These are phyloP conservation scores for Synanthedon myopaeformis DNA, from an alignment of 2,888 invertebrate genomes.

Conservation along the genomic window DNA sequence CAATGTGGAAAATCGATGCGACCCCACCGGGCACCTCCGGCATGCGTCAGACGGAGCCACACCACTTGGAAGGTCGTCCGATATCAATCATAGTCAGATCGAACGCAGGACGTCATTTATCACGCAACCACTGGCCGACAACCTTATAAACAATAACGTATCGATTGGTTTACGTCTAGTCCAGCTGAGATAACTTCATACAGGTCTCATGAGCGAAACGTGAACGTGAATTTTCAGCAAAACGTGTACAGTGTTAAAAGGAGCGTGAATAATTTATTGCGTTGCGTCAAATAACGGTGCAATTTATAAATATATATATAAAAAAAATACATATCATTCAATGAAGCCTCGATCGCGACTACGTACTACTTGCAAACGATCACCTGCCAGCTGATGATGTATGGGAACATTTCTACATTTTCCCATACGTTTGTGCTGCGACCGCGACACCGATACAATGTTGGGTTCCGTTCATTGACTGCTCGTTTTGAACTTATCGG, in stretches of 20 bases:
- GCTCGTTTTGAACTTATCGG: slow-evolving; percentile 1
- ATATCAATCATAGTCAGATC: slow-evolving; percentile 41
- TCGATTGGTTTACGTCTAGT: background rate
- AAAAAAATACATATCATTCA: slow-evolving; percentile 19
- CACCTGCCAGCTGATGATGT: slow-evolving; percentile 63
- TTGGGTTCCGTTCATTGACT: slow-evolving; percentile 17
- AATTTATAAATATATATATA: slow-evolving; percentile 24
- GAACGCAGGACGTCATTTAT: slow-evolving; percentile 15
- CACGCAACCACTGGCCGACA: slow-evolving; percentile 24
- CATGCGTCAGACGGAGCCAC: slow-evolving; percentile 34
- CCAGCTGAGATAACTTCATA: too few species aligned
- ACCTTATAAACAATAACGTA: background rate
- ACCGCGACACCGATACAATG: slow-evolving; percentile 18
- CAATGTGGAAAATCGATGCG: slow-evolving; percentile 55
- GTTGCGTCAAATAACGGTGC: slow-evolving; percentile 47
- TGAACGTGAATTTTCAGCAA: background rate
- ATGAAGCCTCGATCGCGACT: slow-evolving; percentile 27
- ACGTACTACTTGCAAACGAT: slow-evolving; percentile 33
- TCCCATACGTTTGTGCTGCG: slow-evolving; percentile 24
- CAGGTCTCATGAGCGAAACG: too few species aligned
- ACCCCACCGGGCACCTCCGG: slow-evolving; percentile 25
- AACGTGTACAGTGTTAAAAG: background rate
- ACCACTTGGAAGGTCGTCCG: slow-evolving; percentile 42
- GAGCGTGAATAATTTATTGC: slow-evolving; percentile 3
- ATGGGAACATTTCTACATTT: slow-evolving; percentile 63